Evolutionary conservation across 2,888 invertebrate genomes (phyloP), one percentile per base, ranked within the genome.

Genomic region (Spialia ferax): DNA sequence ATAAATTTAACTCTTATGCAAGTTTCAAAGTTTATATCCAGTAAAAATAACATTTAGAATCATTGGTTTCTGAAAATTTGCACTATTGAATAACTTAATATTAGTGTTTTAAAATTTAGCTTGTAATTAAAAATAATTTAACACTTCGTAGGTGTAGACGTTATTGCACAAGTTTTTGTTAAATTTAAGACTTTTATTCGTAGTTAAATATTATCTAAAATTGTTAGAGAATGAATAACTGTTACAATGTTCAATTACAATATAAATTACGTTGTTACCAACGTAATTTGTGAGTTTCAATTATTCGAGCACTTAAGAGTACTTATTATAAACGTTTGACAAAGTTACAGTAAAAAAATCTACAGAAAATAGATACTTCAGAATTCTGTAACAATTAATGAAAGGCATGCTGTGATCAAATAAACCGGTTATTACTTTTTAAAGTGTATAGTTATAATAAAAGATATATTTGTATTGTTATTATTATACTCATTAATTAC

Each of bases 121-220:
- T 74, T 70, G 75, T 81, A 84, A 79, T 79, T 80, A 78, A 63
- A 81, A 73, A 81, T 78, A 75, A 78, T 83, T 86, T 88, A 85
- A 84, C 91, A 91, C 89, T 87, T 76, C 71, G 88, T 91, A 92
- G 90, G 68, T 66, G 87, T 91, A 93, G 92, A 80, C 84, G 91
- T 92, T 91, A 82, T 81, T 87, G 91, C 92, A 91, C 92, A 87
- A 83, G 79, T 78, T 87, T 89, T 69, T 84, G 87, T 90, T 89
- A 83, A 74, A 72, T 77, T 71, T 78, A 81, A 83, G 77, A 82
- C 75, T 77, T 84, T 81, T 82, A 82, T 78, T 79, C 77, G 79
- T 79, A 78, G 79, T 79, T 83, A 77, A 75, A 72, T 75, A 79
- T 79, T 80, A 71, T 78, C 45, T 18, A 10, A 45, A 77, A 78